These are phyloP conservation scores for Odontomyia ornata DNA, from an alignment of 2,888 invertebrate species.

Conservation along the genomic window DNA sequence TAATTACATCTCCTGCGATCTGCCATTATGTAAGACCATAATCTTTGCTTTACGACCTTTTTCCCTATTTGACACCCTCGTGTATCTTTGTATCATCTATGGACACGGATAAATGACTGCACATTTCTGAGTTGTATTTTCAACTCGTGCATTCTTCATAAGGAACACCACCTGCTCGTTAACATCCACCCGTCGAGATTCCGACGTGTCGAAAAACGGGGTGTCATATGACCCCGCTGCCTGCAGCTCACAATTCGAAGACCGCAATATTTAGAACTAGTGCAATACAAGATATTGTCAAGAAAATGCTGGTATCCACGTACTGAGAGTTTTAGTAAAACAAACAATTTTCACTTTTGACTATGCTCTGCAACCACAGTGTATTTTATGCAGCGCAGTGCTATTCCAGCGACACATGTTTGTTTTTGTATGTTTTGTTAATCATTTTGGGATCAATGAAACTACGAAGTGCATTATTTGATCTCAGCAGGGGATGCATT, in stretches of 20 bases:
- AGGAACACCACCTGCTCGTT: constrained; percentile 36
- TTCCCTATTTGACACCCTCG: constrained; percentile 38
- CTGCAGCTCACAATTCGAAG: neutral
- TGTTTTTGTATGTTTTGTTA: constrained; percentile 39
- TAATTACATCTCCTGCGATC: constrained; percentile 27
- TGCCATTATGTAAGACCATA: constrained; percentile 38
- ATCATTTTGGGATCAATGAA: constrained; percentile 30
- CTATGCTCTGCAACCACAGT: neutral
- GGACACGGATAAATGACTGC: constrained; percentile 37
- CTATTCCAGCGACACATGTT: constrained; percentile 33
- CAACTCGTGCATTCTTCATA: constrained; percentile 39
- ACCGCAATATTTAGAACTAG: no score
- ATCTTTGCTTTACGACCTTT: constrained; percentile 38
- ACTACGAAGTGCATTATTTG: constrained; percentile 36
- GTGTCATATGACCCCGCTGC: constrained; percentile 30
- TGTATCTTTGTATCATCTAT: constrained; percentile 28
- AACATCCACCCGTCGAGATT: constrained; percentile 32
- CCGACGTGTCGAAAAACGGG: neutral
- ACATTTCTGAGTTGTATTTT: constrained; percentile 36
- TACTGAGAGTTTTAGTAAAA: constrained; percentile 7
- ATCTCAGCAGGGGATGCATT: constrained; percentile 42
- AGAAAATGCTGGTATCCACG: no score
- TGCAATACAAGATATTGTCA: no score
- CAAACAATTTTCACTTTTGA: constrained; percentile 30
- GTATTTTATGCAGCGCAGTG: neutral